phyloP scores from a whole-genome alignment of 64 coral and sea anemone genomes.

The Stylophora pistillata region DNA sequence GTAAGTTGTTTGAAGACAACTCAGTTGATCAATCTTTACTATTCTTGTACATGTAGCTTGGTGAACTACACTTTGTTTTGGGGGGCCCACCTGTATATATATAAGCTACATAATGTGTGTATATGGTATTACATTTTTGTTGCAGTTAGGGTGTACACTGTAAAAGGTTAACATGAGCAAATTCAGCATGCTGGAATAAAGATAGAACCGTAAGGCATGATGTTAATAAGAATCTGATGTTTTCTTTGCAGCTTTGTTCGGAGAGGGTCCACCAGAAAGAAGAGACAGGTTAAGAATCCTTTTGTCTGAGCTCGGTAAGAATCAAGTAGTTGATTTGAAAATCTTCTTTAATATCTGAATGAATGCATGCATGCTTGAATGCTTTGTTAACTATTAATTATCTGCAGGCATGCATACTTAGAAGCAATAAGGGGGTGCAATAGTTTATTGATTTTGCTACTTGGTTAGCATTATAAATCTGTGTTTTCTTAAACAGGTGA shows the following conservation, averaged over 20 bases:
- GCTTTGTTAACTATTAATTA: background rate
- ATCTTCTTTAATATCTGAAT: background rate
- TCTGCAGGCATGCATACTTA: background rate
- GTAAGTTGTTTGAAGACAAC: conserved; percentile 82
- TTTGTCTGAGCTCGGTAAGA: conserved; percentile 84
- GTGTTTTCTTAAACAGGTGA: background rate
- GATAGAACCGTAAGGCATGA: no score
- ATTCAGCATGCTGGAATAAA: no score
- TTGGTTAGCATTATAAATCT: background rate
- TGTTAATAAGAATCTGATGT: background rate
- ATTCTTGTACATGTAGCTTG: background rate
- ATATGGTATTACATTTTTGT: no score
- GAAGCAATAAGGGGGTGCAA: no score
- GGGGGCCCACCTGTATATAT: no score
- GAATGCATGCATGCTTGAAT: background rate
- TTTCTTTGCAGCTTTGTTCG: conserved; percentile 84
- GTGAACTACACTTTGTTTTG: background rate
- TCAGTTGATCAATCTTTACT: background rate
- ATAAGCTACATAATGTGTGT: no score
- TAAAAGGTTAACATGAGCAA: no score
- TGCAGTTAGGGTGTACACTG: no score
- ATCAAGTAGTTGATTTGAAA: background rate
- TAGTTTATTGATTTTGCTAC: no score
- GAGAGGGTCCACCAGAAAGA: conserved; percentile 89
- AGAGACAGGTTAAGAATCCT: conserved; percentile 92